Evolutionary conservation across 1,140 invertebrate genomes (phyloP), one percentile per base, ranked within the genome.

Genomic region (Pygmarrhopalites habei): DNA sequence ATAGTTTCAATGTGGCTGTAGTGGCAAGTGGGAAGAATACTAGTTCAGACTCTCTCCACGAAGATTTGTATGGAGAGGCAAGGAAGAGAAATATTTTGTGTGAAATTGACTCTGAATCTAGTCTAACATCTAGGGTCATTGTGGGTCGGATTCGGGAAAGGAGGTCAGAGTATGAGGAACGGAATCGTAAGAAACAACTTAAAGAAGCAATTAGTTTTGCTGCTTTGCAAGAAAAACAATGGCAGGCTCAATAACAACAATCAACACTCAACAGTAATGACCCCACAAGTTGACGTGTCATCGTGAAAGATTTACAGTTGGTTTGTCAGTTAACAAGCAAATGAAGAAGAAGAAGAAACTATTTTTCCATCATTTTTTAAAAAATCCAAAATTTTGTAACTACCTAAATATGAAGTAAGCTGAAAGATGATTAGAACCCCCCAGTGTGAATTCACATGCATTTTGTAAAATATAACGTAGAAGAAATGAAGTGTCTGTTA

Each of bases 81-180:
- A 95, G 92, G 73, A 75, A 75, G 53, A 76, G 82, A 60, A 83
- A 83, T 17, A 92, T 89, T 73, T 93, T 90, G 73, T 82, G 82
- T 71, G 67, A 80, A 7, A 75, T 94, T 53, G 82, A 90, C 72
- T 92, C 91, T 68, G 85, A 83, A 29, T 97, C 93, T 75, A 81
- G 83, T 21, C 89, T 99, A 85, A 98, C 95, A 7, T 99, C 96
- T 1, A 89, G 95, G 73, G 88, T 89, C 74, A 96, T 99, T 72
- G 92, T 99, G 3, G 86, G 98, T 69, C 80, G 96, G 74, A 99
- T 99, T 66, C 95, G 98, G 70, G 82, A 83, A 39, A 89, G 98
- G 77, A 86, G 94, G 57, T 77, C 93, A 66, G 84, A 92, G 73
- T 97, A 85, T 77, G 88, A 94, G 76, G 79, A 84, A 53, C 81